phyloP scores from a whole-genome alignment of 1,140 invertebrate genomes.

The Ruditapes philippinarum region DNA sequence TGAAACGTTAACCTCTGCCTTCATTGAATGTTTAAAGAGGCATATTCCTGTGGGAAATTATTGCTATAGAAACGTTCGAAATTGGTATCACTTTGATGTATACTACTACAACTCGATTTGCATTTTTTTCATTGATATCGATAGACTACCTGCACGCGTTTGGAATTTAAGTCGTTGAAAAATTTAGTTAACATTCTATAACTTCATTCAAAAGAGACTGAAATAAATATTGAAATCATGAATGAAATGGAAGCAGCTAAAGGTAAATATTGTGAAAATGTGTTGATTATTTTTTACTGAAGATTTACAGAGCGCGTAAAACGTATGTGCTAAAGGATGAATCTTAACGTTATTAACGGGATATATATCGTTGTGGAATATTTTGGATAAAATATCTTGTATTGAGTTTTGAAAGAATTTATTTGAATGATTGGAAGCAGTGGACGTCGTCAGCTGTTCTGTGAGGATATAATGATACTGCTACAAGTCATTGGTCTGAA shows the following conservation, averaged over 20 bases:
- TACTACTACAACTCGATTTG: not conserved
- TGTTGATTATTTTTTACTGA: no score
- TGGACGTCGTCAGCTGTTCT: no score
- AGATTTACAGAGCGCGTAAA: no score
- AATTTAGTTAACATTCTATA: not conserved
- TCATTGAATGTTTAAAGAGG: conserved; percentile 11
- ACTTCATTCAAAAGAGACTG: not conserved
- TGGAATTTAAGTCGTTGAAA: not conserved
- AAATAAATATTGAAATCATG: not conserved
- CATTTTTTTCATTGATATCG: not conserved
- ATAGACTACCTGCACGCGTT: not conserved
- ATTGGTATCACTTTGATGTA: conserved; percentile 9
- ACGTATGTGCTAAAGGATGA: no score
- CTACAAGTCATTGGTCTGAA: no score
- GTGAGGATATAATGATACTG: no score
- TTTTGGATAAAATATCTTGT: no score
- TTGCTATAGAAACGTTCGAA: not conserved
- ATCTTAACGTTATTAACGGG: no score
- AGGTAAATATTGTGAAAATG: no score
- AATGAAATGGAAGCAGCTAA: not conserved
- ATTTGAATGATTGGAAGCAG: no score
- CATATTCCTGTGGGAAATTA: not conserved
- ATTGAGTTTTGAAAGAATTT: no score
- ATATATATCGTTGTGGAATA: no score
- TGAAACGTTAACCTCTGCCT: not conserved